Evolutionary conservation across 1,140 invertebrate genomes (phyloP).

Genomic region (Papilio xuthus): DNA sequence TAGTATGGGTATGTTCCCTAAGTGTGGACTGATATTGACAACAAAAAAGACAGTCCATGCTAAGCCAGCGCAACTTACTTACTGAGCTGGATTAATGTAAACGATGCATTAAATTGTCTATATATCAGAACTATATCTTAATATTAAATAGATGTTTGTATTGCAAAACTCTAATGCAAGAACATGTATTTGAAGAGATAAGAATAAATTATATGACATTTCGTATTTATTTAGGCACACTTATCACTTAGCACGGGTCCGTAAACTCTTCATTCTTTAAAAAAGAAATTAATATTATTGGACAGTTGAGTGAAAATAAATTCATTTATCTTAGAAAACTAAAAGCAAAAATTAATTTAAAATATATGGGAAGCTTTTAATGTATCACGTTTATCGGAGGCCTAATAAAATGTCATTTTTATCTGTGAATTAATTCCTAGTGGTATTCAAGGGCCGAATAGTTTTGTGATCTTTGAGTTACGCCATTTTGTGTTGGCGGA

Average conservation of each 20-base stretch:
- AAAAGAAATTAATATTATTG: neutral
- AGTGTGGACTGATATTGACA: too few relatives aligned
- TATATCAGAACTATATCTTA: neutral
- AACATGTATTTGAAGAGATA: neutral
- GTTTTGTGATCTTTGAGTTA: neutral
- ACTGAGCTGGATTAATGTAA: too few relatives aligned
- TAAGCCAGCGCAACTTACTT: too few relatives aligned
- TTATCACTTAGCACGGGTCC: neutral
- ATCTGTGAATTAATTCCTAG: conserved; percentile 9
- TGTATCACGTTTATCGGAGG: neutral
- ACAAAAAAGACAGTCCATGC: too few relatives aligned
- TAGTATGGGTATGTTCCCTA: too few relatives aligned
- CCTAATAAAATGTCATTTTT: conserved; percentile 13
- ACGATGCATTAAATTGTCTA: neutral
- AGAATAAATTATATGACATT: conserved; percentile 11
- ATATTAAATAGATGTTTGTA: conserved; percentile 2
- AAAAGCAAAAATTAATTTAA: conserved; percentile 25
- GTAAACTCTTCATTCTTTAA: conserved; percentile 3
- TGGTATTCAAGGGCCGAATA: conserved; percentile 1
- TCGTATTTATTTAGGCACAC: conserved; percentile 9
- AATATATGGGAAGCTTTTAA: neutral
- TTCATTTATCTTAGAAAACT: neutral
- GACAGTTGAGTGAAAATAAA: conserved; percentile 2
- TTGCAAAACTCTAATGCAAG: conserved; percentile 15
- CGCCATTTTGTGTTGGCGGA: conserved; percentile 13